phyloP scores from a whole-genome alignment of 2,113 vertebrate species.

The Morone saxatilis region DNA sequence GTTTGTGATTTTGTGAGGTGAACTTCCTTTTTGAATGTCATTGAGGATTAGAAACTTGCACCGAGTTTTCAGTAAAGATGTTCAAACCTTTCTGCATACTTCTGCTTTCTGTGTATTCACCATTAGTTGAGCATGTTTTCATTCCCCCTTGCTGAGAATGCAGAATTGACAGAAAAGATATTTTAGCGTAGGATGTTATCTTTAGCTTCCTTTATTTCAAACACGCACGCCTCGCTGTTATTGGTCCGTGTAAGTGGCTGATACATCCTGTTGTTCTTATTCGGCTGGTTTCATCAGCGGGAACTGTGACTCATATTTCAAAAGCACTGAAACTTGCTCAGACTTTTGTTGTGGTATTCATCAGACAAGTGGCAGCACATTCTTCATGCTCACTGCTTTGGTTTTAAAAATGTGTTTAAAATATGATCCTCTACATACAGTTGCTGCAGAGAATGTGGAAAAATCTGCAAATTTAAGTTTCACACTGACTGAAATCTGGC shows the following conservation, averaged over 20 bases:
- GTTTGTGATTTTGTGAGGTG: background rate
- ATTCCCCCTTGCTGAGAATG: background rate
- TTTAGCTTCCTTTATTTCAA: slow-evolving; percentile 64
- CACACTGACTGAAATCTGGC: background rate
- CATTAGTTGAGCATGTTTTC: slow-evolving; percentile 9
- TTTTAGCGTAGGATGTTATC: background rate
- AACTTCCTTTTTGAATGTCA: slow-evolving; percentile 4
- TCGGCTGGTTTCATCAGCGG: slow-evolving; percentile 50
- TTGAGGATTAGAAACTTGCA: slow-evolving; percentile 9
- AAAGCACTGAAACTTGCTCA: background rate
- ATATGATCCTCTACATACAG: no score
- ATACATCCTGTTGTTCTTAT: slow-evolving; percentile 75
- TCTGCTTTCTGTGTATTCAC: background rate
- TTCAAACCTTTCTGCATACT: background rate
- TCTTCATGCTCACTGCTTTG: background rate
- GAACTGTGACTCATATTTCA: slow-evolving; percentile 48
- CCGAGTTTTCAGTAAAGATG: background rate
- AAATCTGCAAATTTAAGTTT: background rate
- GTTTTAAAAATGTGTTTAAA: background rate
- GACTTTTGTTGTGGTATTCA: slow-evolving; percentile 22
- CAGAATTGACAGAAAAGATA: background rate
- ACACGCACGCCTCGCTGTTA: slow-evolving; percentile 23
- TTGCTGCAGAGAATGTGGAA: background rate
- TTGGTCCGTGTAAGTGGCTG: slow-evolving; percentile 22
- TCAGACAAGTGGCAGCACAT: background rate